These are phyloP conservation scores for Speoplatyrhinus poulsoni DNA, from an alignment of 2,113 vertebrate species.

Conservation along the genomic window DNA sequence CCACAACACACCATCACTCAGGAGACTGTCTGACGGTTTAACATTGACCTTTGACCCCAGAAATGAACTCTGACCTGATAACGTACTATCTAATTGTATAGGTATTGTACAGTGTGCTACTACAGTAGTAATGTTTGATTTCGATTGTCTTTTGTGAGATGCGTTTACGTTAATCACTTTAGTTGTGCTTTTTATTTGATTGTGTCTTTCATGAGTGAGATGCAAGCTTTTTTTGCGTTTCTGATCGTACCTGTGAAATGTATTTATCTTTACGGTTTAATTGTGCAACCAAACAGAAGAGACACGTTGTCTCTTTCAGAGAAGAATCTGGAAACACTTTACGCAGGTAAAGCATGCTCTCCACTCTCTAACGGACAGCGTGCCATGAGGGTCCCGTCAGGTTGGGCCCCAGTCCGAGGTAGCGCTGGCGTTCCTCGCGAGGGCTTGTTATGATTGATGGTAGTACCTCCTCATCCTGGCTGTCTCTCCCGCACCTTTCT, in stretches of 20 bases:
- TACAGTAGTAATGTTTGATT: background rate
- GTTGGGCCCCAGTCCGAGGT: constrained; percentile 41
- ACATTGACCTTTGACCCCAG: constrained; percentile 76
- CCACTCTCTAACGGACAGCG: constrained; percentile 16
- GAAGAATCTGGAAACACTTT: background rate
- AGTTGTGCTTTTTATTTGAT: background rate
- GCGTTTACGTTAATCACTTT: background rate
- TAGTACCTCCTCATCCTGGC: constrained; percentile 42
- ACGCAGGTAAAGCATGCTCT: background rate
- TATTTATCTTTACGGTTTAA: no score
- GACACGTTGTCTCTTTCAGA: no score
- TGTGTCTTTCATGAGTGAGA: background rate
- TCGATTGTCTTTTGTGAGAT: background rate
- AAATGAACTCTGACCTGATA: constrained; percentile 1
- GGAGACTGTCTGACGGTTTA: constrained; percentile 63
- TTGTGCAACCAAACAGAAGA: no score
- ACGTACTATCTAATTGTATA: background rate
- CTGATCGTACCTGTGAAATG: no score
- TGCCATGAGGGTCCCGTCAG: constrained; percentile 8
- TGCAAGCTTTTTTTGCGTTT: no score
- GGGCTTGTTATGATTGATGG: constrained; percentile 72
- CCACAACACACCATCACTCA: constrained; percentile 60
- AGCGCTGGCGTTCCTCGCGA: constrained; percentile 55
- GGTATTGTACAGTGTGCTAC: background rate
- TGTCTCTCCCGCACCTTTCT: background rate